Evolutionary conservation across 2,888 invertebrate species (phyloP).

Genomic region (Cosmia pyralina): DNA sequence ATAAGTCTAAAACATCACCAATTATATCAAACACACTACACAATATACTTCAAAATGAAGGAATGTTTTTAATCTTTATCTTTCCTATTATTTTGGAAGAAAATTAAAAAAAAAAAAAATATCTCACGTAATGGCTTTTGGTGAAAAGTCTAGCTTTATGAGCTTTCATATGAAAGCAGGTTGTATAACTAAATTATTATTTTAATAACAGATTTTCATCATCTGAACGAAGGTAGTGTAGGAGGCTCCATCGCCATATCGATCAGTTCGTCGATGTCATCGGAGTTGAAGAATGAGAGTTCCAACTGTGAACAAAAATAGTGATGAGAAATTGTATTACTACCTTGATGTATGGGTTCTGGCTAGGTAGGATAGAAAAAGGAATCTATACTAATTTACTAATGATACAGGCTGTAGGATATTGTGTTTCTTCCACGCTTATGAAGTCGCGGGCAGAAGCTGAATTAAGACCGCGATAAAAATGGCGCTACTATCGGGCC

Average conservation of each 20-base stretch:
- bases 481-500: background rate
- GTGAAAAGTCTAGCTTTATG: background rate
- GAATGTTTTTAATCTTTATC: too few relatives aligned
- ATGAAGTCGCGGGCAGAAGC: background rate
- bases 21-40: too few relatives aligned
- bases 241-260: conserved; percentile 87
- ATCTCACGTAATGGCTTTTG: background rate
- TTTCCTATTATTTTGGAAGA: background rate
- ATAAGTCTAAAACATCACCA: too few relatives aligned
- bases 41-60: background rate
- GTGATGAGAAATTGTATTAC: background rate
- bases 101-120: background rate
- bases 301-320: conserved; percentile 80
- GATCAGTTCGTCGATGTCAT: conserved; percentile 87
- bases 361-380: background rate
- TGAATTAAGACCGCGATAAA: background rate
- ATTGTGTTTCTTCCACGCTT: background rate
- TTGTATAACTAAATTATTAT: conserved; percentile 32
- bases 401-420: too few relatives aligned
- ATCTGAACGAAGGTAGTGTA: conserved; percentile 76
- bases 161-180: conserved; percentile 11
- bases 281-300: conserved; percentile 86
- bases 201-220: conserved; percentile 53
- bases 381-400: too few relatives aligned
- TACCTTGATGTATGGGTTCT: background rate